Base-by-base conservation (phyloP, 30 jellyfish, hydroid and myxozoan species). In the Haliclystus octoradiatus region DNA sequence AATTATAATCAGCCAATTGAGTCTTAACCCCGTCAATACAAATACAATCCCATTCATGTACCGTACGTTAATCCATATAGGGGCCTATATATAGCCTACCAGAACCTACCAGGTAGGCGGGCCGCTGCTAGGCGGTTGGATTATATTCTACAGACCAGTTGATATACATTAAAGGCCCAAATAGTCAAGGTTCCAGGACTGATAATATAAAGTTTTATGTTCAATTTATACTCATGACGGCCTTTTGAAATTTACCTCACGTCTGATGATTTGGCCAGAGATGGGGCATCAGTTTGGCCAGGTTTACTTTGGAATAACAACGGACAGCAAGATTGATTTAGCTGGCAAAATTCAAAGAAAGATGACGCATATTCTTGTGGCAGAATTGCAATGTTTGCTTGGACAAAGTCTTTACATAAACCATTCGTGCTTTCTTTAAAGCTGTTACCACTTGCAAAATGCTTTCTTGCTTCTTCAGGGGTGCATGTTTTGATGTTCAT, bases 231-330 rank as follows among this genome's bases (percentile, higher is more conserved):
- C 19, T 7, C 19, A 14, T 64, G 9, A 4, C 7, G 7, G 14
- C 26, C 9, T 1, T 7, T 0, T 1, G 22, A 22, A 1, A 3
- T 14, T 15, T 74, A 85, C 96, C 94, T 78, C 14, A 85, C 78
- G 52, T 85, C 96, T 27, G 94, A 78, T 2, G 49, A 78, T 15
- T 78, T 30, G 60, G 94, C 96, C 64, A 85, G 33, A 14, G 61
- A 40, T 25, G 88, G 79, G 1, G 85, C 93, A 25, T 60, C 84
- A 32, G 60, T 80, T 69, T 85, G 92, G 2, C 96, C 96, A 73
- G 65, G 79, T 68, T 78, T 50, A 71, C 96, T 85, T 51, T 72
- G 77, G 62, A 68, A 78, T 0, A 85, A 62, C 73, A 85, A 35
- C 31, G 96, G 94, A 33, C 93, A 85, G 0, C 94, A 83, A 0